Base-by-base conservation (phyloP, 2,113 vertebrate genomes). In the Bambusicola thoracicus region DNA sequence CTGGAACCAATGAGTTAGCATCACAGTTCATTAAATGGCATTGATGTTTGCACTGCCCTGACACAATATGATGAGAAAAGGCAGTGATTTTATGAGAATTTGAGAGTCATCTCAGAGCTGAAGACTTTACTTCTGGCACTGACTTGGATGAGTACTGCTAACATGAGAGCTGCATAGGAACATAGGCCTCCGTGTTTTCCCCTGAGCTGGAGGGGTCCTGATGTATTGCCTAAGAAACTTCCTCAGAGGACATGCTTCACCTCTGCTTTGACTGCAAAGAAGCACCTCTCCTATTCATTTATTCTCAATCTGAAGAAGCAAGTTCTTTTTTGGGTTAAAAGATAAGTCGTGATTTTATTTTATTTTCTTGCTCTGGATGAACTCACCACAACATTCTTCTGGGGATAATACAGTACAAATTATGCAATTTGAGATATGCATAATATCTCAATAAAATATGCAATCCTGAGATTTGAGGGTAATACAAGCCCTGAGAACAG, bases 11-110 rank as follows among this genome's bases (percentile, higher is more conserved):
- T 55, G 67, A 80, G 66, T 20, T 75, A 63, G 34, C 48, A 91
- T 32, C 70, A 70, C n/a, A 61, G 40, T 65, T 89, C 78, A 93
- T 86, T 80, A 93, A 95, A 91, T 72, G 66, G 62, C 77, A 89
- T 3, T 80, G 81, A 92, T 91, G 77, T 92, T 95, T 94, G 73
- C 77, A 76, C 18, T 75, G 69, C 34, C 66, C 65, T 89, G 58
- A 74, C 82, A 63, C 40, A 53, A 87, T 68, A 86, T 30, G 49
- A 92, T 30, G 36, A 79, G 49, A 4, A n/a, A 43, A 68, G 48
- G 7, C 40, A 75, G 67, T 34, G 40, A 40, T 82, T 89, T 85
- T 51, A 85, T 58, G 51, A 93, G 73, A 78, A 81, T 65, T 67
- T 72, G 43, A 95, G 43, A 83, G 65, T 38, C 48, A 82, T 74